Evolutionary conservation across 2,113 vertebrate genomes (phyloP).

Genomic region (Nerophis ophidion): DNA sequence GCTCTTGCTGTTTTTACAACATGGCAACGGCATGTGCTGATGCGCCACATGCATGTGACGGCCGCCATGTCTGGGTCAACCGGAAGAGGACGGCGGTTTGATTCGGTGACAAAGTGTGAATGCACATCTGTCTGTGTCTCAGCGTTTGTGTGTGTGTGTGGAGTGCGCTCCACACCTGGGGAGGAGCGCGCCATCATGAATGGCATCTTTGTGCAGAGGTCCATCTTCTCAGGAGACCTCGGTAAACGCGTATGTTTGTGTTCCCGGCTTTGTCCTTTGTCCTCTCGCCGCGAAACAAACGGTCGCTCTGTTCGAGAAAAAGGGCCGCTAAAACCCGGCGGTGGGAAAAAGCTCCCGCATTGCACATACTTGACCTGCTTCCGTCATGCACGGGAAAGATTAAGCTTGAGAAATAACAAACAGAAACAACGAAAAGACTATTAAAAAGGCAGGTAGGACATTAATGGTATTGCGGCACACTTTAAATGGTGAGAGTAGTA

Average conservation of each 20-base stretch:
- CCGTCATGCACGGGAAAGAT: conserved; percentile 10
- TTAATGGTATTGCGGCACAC: too few species aligned
- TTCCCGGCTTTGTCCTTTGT: conserved; percentile 58
- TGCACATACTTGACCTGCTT: conserved; percentile 23
- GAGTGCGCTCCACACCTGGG: conserved; percentile 36
- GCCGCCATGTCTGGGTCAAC: too few species aligned
- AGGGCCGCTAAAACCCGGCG: conserved; percentile 17
- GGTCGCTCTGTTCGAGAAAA: conserved; percentile 44
- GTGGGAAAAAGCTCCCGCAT: conserved; percentile 22
- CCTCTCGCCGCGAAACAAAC: conserved; percentile 42
- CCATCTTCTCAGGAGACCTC: conserved; percentile 53
- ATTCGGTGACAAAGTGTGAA: too few species aligned
- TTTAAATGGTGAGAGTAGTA: too few species aligned
- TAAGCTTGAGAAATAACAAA: conserved; percentile 9
- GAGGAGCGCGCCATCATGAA: conserved; percentile 45
- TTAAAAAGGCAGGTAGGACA: too few species aligned
- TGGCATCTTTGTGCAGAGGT: conserved; percentile 55
- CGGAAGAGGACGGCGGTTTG: too few species aligned
- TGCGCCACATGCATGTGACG: not conserved
- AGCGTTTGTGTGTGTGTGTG: conserved; percentile 10
- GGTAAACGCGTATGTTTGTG: conserved; percentile 47
- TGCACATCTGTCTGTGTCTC: not conserved
- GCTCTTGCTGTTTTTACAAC: conserved; percentile 21
- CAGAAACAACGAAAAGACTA: too few species aligned
- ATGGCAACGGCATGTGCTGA: not conserved